phyloP scores from a whole-genome alignment of 2,797 vertebrate species.

The Glyptemys insculpta region DNA sequence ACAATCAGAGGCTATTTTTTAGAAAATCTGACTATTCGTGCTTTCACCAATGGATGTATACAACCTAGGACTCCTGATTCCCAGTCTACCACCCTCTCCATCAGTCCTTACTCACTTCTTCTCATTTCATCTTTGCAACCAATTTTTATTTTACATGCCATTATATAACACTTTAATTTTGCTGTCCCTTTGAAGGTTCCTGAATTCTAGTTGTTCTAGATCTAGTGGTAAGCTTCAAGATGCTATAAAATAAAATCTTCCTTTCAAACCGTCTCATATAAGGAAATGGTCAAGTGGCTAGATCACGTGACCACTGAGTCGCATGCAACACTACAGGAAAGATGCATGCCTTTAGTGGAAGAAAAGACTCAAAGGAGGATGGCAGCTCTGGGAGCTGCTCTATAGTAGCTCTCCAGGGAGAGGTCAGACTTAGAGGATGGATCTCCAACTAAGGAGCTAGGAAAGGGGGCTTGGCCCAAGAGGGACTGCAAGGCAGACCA shows the following conservation, averaged over 20 bases:
- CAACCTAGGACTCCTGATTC: not conserved
- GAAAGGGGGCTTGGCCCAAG: too few species aligned
- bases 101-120: not conserved
- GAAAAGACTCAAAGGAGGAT: too few species aligned
- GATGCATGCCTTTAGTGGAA: too few species aligned
- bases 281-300: too few species aligned
- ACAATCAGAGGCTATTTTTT: not conserved
- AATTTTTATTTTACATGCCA: constrained; percentile 38
- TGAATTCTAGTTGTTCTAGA: not conserved
- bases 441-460: too few species aligned
- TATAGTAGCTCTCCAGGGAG: too few species aligned
- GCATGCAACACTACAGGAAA: too few species aligned
- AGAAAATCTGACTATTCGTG: not conserved
- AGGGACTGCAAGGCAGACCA: too few species aligned
- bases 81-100: not conserved
- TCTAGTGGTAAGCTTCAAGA: not conserved
- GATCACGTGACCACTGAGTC: too few species aligned
- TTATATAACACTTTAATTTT: constrained; percentile 37
- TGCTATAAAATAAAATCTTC: not conserved
- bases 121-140: constrained; percentile 8
- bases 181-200: not conserved
- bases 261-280: too few species aligned
- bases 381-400: too few species aligned
- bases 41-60: not conserved
- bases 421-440: too few species aligned